Conservation (phyloP, 1,140 invertebrate species). For the Scaptomyza graminum region DNA sequence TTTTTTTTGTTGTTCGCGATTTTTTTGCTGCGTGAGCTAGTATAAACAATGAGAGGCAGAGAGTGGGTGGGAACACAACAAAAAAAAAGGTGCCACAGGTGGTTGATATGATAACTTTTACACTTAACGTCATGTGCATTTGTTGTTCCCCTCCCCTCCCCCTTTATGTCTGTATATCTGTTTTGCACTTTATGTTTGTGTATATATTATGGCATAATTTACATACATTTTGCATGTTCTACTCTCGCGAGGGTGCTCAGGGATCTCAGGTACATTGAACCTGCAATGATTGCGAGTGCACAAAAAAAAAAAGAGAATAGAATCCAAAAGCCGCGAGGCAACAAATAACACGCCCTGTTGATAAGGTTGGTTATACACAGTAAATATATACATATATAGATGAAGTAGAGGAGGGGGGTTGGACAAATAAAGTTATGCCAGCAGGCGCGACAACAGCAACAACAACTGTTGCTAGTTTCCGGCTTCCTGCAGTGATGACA, state of each 20-base stretch:
- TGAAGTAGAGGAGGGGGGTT: not conserved
- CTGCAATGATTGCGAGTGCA: constrained; percentile 62
- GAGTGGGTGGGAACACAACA: not conserved
- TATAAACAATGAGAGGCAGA: not conserved
- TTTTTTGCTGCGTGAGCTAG: constrained; percentile 12
- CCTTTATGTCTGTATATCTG: constrained; percentile 7
- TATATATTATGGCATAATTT: constrained; percentile 67
- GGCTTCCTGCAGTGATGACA: constrained; percentile 73
- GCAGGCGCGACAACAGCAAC: constrained; percentile 51
- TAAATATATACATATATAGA: constrained; percentile 16
- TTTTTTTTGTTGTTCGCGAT: constrained; percentile 40
- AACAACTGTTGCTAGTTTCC: constrained; percentile 80
- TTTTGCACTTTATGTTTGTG: constrained; percentile 21
- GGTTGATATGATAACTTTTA: constrained; percentile 78
- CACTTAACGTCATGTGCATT: constrained; percentile 66
- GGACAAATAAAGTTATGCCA: constrained; percentile 61
- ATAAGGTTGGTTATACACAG: constrained; percentile 28
- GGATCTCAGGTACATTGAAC: constrained; percentile 74
- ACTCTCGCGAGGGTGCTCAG: not conserved
- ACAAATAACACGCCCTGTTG: constrained; percentile 24
- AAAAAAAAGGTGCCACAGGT: constrained; percentile 64
- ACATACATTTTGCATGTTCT: constrained; percentile 79
- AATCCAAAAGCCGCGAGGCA: constrained; percentile 31
- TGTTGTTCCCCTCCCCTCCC: constrained; percentile 6
- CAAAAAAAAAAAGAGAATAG: constrained; percentile 11